Base-by-base conservation (phyloP, 2,888 invertebrate species). In the Adelognathus sp. region DNA sequence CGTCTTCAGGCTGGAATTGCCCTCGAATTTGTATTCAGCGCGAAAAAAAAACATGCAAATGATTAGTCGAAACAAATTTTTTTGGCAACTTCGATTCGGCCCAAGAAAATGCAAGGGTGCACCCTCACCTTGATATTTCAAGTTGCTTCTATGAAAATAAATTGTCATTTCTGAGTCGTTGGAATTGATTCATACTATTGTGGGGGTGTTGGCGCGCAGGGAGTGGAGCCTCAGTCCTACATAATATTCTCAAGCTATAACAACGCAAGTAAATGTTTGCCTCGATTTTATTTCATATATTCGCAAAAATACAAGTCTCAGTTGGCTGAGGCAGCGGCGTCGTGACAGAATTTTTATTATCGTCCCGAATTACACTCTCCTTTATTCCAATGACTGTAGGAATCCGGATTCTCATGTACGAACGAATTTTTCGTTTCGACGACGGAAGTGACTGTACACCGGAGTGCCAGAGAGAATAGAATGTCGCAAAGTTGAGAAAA, bases 391-490 rank as follows among this genome's bases (percentile, higher is more conserved):
- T 52, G 66, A 46, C 63, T 54, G 16, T 2, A 33, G 36, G 14
- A 27, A 66, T 11, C 29, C 29, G 52, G 14, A 39, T 52, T 33
- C 66, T n/a, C n/a, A n/a, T n/a, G 50, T 46, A 46, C 18, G 31
- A 24, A 21, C 16, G 33, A 24, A 24, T 56, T 18, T 63, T 76
- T n/a, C 33, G 21, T 16, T n/a, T n/a, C 9, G 46, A 27, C 36
- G 67, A 73, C 67, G 74, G 78, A 78, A 73, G 78, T 69, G 24
- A 41, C 18, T 64, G 29, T 21, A n/a, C n/a, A n/a, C n/a, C 31
- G 69, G 56, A 52, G 56, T 78, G 73, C 73, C 78, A 70, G 73
- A 73, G n/a, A n/a, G n/a, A n/a, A 78, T 58, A 50, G 54, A 52
- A 33, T 31, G 46, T 29, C 24, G 18, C 52, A 27, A 24, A 24